These are phyloP conservation scores for Passer montanus DNA, from an alignment of 2,113 vertebrate species.

Conservation along the genomic window DNA sequence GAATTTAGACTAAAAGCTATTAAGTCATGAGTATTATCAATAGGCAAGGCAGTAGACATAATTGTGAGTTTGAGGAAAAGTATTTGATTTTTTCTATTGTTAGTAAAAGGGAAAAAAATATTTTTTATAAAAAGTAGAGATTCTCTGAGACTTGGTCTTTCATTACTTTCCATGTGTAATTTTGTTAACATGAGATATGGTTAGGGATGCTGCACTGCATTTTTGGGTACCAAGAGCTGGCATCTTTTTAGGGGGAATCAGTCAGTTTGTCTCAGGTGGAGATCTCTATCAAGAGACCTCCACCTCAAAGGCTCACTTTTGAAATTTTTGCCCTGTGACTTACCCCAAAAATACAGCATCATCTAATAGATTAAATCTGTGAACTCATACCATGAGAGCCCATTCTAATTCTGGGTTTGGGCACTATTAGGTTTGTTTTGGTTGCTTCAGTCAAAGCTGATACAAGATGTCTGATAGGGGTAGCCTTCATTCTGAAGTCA, in stretches of 20 bases:
- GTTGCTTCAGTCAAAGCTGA: not conserved
- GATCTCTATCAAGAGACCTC: not conserved
- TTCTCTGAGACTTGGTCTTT: not conserved
- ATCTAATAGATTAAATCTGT: not conserved
- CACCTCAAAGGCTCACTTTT: not conserved
- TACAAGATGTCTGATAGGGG: not conserved
- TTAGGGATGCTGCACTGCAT: not conserved
- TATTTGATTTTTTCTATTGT: not conserved
- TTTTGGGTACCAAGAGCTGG: not conserved
- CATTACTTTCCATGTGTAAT: not conserved
- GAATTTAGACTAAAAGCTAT: not conserved
- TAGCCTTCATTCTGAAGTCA: not conserved
- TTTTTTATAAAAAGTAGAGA: not conserved
- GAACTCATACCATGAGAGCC: not conserved
- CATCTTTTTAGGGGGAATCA: not conserved
- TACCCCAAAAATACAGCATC: not conserved
- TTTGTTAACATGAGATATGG: not conserved
- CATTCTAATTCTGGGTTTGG: not conserved
- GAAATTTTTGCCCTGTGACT: not conserved
- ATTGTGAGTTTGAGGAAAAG: not conserved
- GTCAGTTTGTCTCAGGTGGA: not conserved
- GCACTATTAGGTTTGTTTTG: not conserved
- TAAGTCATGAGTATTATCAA: not conserved
- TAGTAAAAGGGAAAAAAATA: not conserved
- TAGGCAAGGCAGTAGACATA: not conserved